These are phyloP conservation scores for Blera fallax DNA, from an alignment of 2,888 invertebrate genomes.

Conservation along the genomic window DNA sequence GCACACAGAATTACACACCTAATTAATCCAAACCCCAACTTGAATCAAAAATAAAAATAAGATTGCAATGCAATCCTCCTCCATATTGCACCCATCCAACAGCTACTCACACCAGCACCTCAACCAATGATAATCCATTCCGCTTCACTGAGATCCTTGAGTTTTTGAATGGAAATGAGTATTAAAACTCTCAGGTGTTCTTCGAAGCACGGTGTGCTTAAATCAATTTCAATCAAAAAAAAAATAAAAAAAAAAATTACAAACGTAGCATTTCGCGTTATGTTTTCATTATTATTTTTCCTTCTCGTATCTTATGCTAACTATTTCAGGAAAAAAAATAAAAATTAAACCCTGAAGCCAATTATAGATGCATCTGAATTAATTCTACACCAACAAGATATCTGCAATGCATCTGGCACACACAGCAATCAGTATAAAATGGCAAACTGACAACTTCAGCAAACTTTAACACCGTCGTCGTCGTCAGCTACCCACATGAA, in stretches of 20 bases:
- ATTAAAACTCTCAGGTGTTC: conserved; percentile 60
- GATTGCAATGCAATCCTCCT: conserved; percentile 40
- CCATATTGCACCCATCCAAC: conserved; percentile 58
- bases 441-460: conserved; percentile 32
- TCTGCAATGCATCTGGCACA: conserved; percentile 43
- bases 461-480: background rate
- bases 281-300: conserved; percentile 41
- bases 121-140: conserved; percentile 61
- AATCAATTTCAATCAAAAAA: conserved; percentile 59
- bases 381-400: conserved; percentile 49
- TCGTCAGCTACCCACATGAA: conserved; percentile 29
- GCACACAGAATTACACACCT: background rate
- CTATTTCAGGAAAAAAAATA: conserved; percentile 17
- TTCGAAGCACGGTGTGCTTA: conserved; percentile 16
- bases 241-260: too few relatives aligned
- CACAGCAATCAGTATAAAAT: conserved; percentile 21
- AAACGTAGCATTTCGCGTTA: conserved; percentile 43
- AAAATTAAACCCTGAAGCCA: conserved; percentile 21
- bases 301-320: background rate
- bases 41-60: background rate
- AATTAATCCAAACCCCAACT: background rate
- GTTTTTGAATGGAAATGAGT: conserved; percentile 45
- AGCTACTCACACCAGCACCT: background rate
- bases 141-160: conserved; percentile 67
- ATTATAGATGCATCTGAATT: conserved; percentile 71